Conservation (phyloP, 2,113 vertebrate genomes). For the Hassar affinis region DNA sequence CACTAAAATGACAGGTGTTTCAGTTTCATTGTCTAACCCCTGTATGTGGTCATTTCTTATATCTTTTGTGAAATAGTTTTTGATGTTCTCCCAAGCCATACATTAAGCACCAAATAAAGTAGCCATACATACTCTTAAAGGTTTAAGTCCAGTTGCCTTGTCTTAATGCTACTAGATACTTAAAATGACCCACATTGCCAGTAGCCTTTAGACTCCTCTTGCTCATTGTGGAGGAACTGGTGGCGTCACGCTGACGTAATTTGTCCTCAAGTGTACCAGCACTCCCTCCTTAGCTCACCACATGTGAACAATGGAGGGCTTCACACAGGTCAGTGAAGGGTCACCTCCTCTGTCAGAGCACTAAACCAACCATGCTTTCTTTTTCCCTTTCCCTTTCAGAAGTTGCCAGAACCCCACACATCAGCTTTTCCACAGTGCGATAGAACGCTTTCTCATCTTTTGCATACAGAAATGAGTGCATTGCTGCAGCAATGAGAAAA, state of each 20-base stretch:
- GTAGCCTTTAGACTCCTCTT: conserved; percentile 8
- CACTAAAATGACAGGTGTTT: too few relatives aligned
- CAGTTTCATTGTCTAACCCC: too few relatives aligned
- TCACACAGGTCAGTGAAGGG: conserved; percentile 37
- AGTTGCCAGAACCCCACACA: conserved; percentile 24
- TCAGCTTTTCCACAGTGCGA: conserved; percentile 24
- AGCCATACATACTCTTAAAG: not conserved
- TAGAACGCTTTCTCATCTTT: not conserved
- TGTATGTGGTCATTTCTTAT: too few relatives aligned
- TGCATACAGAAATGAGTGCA: not conserved
- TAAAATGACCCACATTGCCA: not conserved
- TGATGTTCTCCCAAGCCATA: too few relatives aligned
- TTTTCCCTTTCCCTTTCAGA: conserved; percentile 7
- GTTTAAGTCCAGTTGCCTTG: conserved; percentile 15
- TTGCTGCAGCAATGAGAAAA: not conserved
- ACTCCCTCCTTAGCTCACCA: conserved; percentile 28
- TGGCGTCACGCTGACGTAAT: conserved; percentile 50
- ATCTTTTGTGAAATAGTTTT: too few relatives aligned
- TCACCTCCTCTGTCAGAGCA: conserved; percentile 36
- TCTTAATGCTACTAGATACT: not conserved
- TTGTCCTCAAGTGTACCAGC: conserved; percentile 16
- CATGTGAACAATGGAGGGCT: conserved; percentile 42
- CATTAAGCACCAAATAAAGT: not conserved
- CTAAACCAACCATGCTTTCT: conserved; percentile 32
- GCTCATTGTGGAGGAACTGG: conserved; percentile 26